A percentile compares a stretch with the other conserved stretches of the same genome.
These are phyloP conservation scores for Ascaphus truei DNA, from an alignment of 2,113 vertebrate genomes.

Conservation along the genomic window DNA sequence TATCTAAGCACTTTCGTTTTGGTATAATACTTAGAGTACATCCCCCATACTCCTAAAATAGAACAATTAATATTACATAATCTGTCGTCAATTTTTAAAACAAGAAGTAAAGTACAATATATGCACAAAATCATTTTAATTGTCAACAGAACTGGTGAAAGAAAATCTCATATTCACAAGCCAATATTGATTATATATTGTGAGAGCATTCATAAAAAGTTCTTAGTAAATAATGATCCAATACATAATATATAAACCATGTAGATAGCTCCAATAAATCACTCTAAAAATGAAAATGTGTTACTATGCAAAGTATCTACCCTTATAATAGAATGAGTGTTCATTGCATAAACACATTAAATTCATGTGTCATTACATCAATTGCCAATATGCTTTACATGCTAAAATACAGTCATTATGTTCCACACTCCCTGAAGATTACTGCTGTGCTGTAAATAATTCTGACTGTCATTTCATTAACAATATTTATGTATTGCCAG, in stretches of 20 bases:
- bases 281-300: conserved; percentile 28
- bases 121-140: background rate
- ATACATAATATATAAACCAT: conserved; percentile 32
- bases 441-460: background rate
- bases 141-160: background rate
- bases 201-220: conserved; percentile 11
- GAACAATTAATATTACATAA: too few species aligned
- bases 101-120: too few species aligned
- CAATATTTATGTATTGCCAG: background rate
- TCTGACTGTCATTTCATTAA: background rate
- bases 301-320: conserved; percentile 1
- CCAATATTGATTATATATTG: conserved; percentile 31
- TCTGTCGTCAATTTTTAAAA: too few species aligned
- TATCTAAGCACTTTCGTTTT: too few species aligned
- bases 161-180: conserved; percentile 19
- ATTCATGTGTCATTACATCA: conserved; percentile 37
- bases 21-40: too few species aligned
- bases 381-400: conserved; percentile 30
- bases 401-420: conserved; percentile 20
- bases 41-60: too few species aligned
- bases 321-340: conserved; percentile 14
- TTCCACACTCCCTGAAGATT: background rate
- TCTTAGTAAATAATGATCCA: conserved; percentile 36
- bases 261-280: conserved; percentile 33
- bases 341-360: conserved; percentile 32